These are phyloP conservation scores for Hedychridium roseum DNA, from an alignment of 2,888 invertebrate species.

Conservation along the genomic window DNA sequence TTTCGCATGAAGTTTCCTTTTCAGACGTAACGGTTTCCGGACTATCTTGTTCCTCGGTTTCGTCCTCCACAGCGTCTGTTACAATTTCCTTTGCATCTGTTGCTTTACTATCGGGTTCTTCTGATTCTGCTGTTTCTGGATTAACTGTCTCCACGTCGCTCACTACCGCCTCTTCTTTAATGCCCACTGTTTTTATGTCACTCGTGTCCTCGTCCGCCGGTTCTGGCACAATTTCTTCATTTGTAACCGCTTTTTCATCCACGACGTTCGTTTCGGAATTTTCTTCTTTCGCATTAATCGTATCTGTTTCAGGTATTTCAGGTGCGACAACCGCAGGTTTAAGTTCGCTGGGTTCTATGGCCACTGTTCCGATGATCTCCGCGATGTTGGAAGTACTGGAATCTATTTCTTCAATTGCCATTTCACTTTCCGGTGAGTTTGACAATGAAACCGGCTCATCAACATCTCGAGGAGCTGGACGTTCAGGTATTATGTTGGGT, in stretches of 20 bases:
- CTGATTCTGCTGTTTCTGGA: slow-evolving; percentile 54
- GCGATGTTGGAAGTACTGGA: slow-evolving; percentile 67
- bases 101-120: slow-evolving; percentile 62
- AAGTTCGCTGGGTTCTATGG: slow-evolving; percentile 46
- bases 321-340: slow-evolving; percentile 40
- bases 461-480: slow-evolving; percentile 62
- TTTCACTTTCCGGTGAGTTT: slow-evolving; percentile 65
- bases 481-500: slow-evolving; percentile 35
- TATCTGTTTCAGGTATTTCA: slow-evolving; percentile 26
- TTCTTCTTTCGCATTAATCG: slow-evolving; percentile 19
- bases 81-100: slow-evolving; percentile 18
- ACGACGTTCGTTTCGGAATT: slow-evolving; percentile 12
- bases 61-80: slow-evolving; percentile 35
- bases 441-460: slow-evolving; percentile 64
- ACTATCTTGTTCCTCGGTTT: slow-evolving; percentile 41
- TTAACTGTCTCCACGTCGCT: slow-evolving; percentile 26
- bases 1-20: slow-evolving; percentile 13
- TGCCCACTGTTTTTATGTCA: slow-evolving; percentile 17
- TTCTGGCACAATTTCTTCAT: slow-evolving; percentile 26
- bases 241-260: slow-evolving; percentile 16
- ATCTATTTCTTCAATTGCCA: slow-evolving; percentile 67
- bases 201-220: slow-evolving; percentile 16
- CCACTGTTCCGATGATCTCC: slow-evolving; percentile 64
- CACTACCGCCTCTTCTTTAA: slow-evolving; percentile 24
- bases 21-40: slow-evolving; percentile 17